Percentiles rank a stretch among this genome's conserved stretches.
Evolutionary conservation across 2,888 invertebrate species (phyloP).

Genomic region (Digitonthophagus gazella): DNA sequence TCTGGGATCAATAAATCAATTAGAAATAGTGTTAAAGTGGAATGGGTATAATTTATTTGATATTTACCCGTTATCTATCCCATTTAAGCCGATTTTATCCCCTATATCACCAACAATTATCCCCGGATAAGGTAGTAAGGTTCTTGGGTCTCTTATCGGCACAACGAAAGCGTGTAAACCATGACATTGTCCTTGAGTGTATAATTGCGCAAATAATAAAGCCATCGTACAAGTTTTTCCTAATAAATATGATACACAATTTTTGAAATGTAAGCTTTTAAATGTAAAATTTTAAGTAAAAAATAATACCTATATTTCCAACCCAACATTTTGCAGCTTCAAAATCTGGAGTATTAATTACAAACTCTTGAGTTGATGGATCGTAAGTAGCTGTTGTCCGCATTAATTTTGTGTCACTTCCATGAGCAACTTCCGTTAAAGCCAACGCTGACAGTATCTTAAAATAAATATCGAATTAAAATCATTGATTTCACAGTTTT

Average conservation of each 20-base stretch:
- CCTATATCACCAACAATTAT: slow-evolving; percentile 90
- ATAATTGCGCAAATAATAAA: slow-evolving; percentile 85
- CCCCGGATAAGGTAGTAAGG: slow-evolving; percentile 76
- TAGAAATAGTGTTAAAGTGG: background rate
- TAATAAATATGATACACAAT: slow-evolving; percentile 37
- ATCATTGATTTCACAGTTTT: too few relatives aligned
- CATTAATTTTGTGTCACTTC: slow-evolving; percentile 90
- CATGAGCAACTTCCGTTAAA: slow-evolving; percentile 91
- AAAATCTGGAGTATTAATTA: slow-evolving; percentile 89
- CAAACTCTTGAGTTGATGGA: slow-evolving; percentile 70
- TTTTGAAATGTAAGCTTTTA: background rate
- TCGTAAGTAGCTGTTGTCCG: slow-evolving; percentile 89
- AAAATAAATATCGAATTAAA: slow-evolving; percentile 9
- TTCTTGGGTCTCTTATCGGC: slow-evolving; percentile 76
- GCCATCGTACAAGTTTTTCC: slow-evolving; percentile 83
- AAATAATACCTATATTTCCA: slow-evolving; percentile 74
- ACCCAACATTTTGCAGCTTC: slow-evolving; percentile 97
- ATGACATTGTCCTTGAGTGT: slow-evolving; percentile 74
- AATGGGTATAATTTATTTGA: background rate
- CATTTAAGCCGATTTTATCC: slow-evolving; percentile 87
- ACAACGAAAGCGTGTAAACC: slow-evolving; percentile 90
- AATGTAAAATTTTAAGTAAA: background rate
- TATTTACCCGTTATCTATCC: slow-evolving; percentile 84
- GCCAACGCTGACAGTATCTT: slow-evolving; percentile 82
- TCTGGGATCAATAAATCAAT: slow-evolving; percentile 51